Evolutionary conservation across 2,888 invertebrate genomes (phyloP).

Genomic region (Loripinus fragilis): DNA sequence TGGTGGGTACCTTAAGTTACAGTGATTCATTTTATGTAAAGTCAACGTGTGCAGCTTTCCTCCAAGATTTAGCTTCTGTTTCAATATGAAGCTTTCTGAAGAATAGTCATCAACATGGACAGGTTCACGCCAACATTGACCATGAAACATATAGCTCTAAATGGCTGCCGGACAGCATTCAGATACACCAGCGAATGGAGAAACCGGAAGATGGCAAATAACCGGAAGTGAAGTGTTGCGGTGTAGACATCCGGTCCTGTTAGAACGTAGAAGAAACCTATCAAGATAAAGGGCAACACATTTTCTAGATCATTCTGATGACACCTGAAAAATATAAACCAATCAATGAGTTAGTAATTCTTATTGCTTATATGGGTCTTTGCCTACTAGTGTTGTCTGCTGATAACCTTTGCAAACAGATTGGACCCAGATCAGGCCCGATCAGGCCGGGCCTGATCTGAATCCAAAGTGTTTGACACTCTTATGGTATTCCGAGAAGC

Average conservation of each 20-base stretch:
- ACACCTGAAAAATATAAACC: constrained; percentile 85
- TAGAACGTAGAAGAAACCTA: constrained; percentile 87
- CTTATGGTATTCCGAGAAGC: no score
- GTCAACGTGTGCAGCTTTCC: no score
- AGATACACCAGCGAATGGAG: constrained; percentile 88
- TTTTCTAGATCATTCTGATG: constrained; percentile 90
- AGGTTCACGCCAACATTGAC: constrained; percentile 84
- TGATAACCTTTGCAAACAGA: no score
- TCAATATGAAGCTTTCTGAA: constrained; percentile 23
- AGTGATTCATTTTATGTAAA: no score
- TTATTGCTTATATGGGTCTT: no score
- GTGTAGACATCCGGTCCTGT: constrained; percentile 85
- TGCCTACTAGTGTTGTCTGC: no score
- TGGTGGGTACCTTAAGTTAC: no score
- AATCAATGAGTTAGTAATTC: not conserved
- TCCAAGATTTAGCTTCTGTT: no score
- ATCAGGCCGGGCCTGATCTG: no score
- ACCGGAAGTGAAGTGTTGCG: constrained; percentile 86
- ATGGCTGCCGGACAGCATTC: constrained; percentile 85
- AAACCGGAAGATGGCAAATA: constrained; percentile 86
- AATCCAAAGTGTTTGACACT: no score
- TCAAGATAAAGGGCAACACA: constrained; percentile 87
- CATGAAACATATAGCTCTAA: constrained; percentile 84
- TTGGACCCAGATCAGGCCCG: no score
- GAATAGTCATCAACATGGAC: constrained; percentile 84